phyloP scores from a whole-genome alignment of 1,140 invertebrate genomes.

The Diuraphis noxia region DNA sequence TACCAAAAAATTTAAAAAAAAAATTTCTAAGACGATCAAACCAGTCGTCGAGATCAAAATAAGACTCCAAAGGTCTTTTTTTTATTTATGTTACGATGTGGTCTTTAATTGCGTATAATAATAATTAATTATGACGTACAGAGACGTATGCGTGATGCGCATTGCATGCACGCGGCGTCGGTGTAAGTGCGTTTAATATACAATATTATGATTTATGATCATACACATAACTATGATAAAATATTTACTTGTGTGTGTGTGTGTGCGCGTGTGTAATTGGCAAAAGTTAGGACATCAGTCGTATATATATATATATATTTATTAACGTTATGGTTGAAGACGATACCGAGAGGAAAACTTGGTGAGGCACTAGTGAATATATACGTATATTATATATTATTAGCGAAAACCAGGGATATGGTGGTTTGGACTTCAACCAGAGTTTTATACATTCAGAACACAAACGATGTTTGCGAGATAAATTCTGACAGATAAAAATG shows the following conservation, averaged over 20 bases:
- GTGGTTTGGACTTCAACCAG: constrained; percentile 5
- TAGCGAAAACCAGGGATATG: background rate
- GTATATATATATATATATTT: background rate
- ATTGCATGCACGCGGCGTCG: background rate
- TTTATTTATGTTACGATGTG: background rate
- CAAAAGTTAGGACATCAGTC: background rate
- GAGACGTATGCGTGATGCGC: background rate
- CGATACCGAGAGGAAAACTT: background rate
- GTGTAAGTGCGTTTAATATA: background rate
- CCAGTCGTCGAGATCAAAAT: background rate
- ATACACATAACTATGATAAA: background rate
- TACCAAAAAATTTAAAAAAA: background rate
- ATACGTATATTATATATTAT: background rate
- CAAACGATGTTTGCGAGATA: background rate
- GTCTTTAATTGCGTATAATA: background rate
- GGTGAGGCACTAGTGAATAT: constrained; percentile 4
- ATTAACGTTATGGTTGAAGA: background rate
- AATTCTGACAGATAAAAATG: constrained; percentile 8
- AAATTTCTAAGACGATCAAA: background rate
- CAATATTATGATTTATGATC: background rate
- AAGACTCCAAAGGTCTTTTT: background rate
- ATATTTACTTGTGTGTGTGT: no score
- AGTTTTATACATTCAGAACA: background rate
- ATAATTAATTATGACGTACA: background rate
- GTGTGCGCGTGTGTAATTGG: background rate